Evolutionary conservation across 2,888 invertebrate genomes (phyloP).

Genomic region (Alviniconcha strummeri): DNA sequence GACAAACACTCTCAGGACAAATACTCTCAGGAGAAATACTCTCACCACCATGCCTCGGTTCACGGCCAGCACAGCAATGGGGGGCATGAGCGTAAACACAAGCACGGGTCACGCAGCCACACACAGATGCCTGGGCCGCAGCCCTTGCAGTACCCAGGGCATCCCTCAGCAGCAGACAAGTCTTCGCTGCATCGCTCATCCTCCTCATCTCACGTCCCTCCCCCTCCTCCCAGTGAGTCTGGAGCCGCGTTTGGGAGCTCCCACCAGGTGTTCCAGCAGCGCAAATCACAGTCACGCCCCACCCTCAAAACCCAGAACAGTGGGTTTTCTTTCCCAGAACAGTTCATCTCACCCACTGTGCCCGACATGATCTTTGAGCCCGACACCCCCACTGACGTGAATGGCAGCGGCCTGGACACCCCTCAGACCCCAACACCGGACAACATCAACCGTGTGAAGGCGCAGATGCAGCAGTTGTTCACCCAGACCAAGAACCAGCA

Average conservation of each 20-base stretch:
- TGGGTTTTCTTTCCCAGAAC: conserved; percentile 7
- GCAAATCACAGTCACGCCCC: not conserved
- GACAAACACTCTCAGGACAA: not conserved
- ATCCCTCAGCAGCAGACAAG: not conserved
- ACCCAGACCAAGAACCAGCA: not conserved
- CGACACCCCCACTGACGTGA: not conserved
- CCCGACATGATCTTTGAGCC: conserved; percentile 10
- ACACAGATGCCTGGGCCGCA: too few species aligned
- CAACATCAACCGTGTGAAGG: not conserved
- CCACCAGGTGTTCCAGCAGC: too few species aligned
- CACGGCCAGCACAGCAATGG: too few species aligned
- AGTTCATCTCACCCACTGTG: not conserved
- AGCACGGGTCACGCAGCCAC: too few species aligned
- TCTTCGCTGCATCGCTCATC: not conserved
- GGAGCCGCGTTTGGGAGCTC: not conserved
- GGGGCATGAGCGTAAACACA: too few species aligned
- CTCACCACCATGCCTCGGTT: too few species aligned
- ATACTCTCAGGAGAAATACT: too few species aligned
- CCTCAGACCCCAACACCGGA: not conserved
- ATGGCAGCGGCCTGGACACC: not conserved
- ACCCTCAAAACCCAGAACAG: not conserved
- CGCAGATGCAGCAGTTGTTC: conserved; percentile 4
- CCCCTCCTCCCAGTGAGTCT: not conserved
- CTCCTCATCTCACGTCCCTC: not conserved
- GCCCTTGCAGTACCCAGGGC: too few species aligned